Conservation (phyloP, 2,888 invertebrate species). For the Melipona bicolor region DNA sequence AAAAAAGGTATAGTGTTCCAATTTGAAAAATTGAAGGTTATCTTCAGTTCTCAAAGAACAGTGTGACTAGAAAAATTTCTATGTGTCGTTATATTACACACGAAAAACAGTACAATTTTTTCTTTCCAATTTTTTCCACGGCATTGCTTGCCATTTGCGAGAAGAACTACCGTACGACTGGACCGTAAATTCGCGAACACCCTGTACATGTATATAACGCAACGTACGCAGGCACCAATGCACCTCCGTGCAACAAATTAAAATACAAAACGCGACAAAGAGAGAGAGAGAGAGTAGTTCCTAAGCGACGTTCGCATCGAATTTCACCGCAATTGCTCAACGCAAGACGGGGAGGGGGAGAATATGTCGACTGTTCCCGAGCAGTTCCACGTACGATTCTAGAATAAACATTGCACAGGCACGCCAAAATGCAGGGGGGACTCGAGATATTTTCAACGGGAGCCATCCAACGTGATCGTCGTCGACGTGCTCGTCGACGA, state of each 20-base stretch:
- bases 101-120: too few relatives aligned
- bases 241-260: background rate
- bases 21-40: too few relatives aligned
- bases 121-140: too few relatives aligned
- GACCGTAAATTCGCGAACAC: too few relatives aligned
- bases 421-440: background rate
- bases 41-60: too few relatives aligned
- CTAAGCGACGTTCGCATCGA: conserved; percentile 13
- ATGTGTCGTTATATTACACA: too few relatives aligned
- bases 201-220: too few relatives aligned
- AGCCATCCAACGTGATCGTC: background rate
- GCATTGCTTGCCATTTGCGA: too few relatives aligned
- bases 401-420: conserved; percentile 32
- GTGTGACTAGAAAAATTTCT: too few relatives aligned
- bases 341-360: background rate
- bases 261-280: conserved; percentile 25
- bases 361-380: conserved; percentile 8
- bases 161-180: too few relatives aligned
- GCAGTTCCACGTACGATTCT: conserved; percentile 17
- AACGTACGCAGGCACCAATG: too few relatives aligned
- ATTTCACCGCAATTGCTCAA: conserved; percentile 44
- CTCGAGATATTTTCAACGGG: background rate
- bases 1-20: too few relatives aligned
- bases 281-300: conserved; percentile 9
- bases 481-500: background rate